These are phyloP conservation scores for Phorcus lineatus DNA, from an alignment of 2,888 invertebrate genomes.

Conservation along the genomic window DNA sequence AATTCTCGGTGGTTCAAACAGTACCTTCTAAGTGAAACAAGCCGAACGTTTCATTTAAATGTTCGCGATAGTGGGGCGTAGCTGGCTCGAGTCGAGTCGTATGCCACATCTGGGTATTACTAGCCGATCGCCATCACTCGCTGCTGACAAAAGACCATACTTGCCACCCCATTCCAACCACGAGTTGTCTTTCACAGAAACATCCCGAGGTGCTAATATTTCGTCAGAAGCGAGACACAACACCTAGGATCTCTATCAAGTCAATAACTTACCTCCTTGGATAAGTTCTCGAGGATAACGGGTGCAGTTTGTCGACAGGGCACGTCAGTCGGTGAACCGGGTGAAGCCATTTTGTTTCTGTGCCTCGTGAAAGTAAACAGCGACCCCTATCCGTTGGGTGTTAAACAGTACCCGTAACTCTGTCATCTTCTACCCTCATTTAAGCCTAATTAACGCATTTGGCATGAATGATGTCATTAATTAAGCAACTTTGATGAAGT, in stretches of 20 bases:
- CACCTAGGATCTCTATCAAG: neutral
- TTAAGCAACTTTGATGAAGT: neutral
- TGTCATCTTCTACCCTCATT: conserved; percentile 8
- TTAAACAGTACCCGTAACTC: conserved; percentile 44
- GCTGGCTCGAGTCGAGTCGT: conserved; percentile 24
- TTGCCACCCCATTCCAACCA: conserved; percentile 29
- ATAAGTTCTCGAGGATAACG: conserved; percentile 50
- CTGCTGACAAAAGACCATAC: conserved; percentile 23
- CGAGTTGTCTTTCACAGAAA: conserved; percentile 17
- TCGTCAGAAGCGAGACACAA: neutral
- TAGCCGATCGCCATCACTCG: conserved; percentile 18
- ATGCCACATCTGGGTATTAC: conserved; percentile 39
- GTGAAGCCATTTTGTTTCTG: conserved; percentile 58
- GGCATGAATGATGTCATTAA: neutral
- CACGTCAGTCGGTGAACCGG: conserved; percentile 48
- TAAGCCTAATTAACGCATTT: neutral
- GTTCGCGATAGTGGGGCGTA: neutral
- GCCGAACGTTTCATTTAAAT: neutral
- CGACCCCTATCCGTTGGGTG: conserved; percentile 52
- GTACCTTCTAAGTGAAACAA: neutral
- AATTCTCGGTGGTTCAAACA: neutral
- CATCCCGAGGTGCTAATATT: conserved; percentile 5
- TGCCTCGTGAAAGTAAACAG: conserved; percentile 40
- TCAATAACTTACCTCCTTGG: conserved; percentile 50
- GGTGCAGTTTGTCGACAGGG: conserved; percentile 48